Percentiles rank a stretch among this genome's conserved stretches.
These are phyloP conservation scores for Aculops lycopersici DNA, from an alignment of 1,140 invertebrate genomes.

Conservation along the genomic window DNA sequence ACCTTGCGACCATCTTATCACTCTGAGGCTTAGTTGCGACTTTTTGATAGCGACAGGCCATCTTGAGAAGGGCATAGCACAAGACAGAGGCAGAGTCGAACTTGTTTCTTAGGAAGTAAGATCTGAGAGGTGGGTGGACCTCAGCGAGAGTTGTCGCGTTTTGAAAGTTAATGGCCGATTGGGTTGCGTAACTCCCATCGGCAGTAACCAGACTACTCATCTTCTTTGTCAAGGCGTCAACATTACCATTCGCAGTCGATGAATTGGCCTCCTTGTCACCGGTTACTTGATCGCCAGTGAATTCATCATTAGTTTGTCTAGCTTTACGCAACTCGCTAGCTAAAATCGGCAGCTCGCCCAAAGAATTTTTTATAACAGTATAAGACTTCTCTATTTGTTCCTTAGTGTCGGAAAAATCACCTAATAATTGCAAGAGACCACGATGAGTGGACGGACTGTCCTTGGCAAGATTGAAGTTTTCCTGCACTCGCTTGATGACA, in stretches of 20 bases:
- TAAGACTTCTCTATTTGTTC: constrained; percentile 6
- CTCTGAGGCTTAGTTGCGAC: no score
- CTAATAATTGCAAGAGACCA: constrained; percentile 84
- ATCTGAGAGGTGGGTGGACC: constrained; percentile 41
- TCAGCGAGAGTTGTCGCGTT: constrained; percentile 14
- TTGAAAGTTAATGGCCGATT: constrained; percentile 65
- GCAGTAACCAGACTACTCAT: constrained; percentile 43
- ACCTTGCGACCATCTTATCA: constrained; percentile 26
- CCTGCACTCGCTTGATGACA: constrained; percentile 27
- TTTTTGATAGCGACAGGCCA: constrained; percentile 37
- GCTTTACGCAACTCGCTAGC: constrained; percentile 43
- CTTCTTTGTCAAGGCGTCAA: constrained; percentile 12
- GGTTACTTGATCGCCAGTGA: constrained; percentile 26
- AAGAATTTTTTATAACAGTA: constrained; percentile 17
- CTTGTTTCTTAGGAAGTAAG: constrained; percentile 75
- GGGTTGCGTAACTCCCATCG: constrained; percentile 91
- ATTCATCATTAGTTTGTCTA: constrained; percentile 14
- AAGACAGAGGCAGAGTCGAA: constrained; percentile 60
- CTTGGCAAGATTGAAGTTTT: constrained; percentile 11
- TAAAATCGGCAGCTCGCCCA: constrained; percentile 37
- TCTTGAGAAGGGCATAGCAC: constrained; percentile 59
- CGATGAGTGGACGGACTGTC: constrained; percentile 38
- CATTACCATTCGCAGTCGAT: constrained; percentile 10
- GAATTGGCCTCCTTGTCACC: constrained; percentile 15
- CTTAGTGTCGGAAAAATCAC: constrained; percentile 34